Base-by-base conservation (phyloP, 1,140 invertebrate species). In the Ericerus pela region DNA sequence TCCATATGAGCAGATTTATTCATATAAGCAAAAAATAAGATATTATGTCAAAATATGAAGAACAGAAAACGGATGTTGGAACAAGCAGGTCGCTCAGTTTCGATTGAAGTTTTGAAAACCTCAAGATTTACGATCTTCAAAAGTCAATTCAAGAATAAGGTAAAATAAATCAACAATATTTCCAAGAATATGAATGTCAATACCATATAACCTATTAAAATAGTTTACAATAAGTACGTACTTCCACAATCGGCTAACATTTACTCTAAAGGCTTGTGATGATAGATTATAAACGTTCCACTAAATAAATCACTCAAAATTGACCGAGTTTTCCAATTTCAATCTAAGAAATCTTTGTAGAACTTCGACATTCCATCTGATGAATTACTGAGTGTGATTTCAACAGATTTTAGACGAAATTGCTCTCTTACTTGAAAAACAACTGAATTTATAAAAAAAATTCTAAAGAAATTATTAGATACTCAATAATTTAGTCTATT, bases 351-450 rank as follows among this genome's bases (percentile, higher is more conserved):
- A 38, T 75, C 63, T 72, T 85, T 88, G 64, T 89, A 90, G 70
- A 89, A 90, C 20, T 81, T 75, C 62, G 85, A 88, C 81, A 90
- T 84, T 69, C 88, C 80, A 69, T 89, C 85, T 1, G 85, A 77
- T 18, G 62, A 41, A 38, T 22, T 47, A 55, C 67, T 51, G 36
- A 58, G 30, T 63, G 74, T 72, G 68, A 66, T 64, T n/a, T n/a
- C n/a, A 73, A 72, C 62, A 71, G 69, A 53, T 75, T 76, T 55
- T 58, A 36, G 51, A 78, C 66, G 14, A 24, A 47, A 64, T 76
- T 85, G 60, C 75, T 70, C 58, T 78, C 76, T 70, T 70, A 85
- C 79, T 82, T 85, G 64, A 30, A 76, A 75, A 60, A 58, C 54
- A 41, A 26, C 28, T 11, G 12, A 16, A 26, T 57, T 12, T n/a